Percentiles rank a stretch among this genome's conserved stretches.
phyloP scores from a whole-genome alignment of 2,113 vertebrate species.

The Egretta garzetta region DNA sequence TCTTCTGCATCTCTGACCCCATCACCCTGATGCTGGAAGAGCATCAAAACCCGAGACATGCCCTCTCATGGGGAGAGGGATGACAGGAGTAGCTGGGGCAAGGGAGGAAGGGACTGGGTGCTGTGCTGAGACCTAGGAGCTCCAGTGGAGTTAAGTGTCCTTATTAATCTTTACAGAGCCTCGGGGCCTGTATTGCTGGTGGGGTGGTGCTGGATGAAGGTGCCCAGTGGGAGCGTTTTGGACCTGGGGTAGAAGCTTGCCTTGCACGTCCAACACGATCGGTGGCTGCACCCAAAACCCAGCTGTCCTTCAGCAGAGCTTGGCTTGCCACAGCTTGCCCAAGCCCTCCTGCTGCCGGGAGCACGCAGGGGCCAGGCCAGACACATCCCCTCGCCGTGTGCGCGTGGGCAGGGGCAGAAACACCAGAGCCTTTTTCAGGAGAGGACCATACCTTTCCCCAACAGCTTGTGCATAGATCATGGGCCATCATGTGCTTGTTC shows the following conservation, averaged over 20 bases:
- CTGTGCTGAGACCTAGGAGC: background rate
- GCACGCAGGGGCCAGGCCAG: background rate
- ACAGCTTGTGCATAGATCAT: no score
- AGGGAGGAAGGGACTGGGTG: background rate
- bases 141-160: background rate
- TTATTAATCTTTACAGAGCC: background rate
- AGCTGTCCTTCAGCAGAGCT: background rate
- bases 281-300: background rate
- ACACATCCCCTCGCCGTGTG: accelerated
- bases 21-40: background rate
- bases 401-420: background rate
- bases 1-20: background rate
- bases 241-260: background rate
- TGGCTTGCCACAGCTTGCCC: background rate
- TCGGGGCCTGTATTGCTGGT: background rate
- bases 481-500: background rate
- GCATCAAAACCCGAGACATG: background rate
- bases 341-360: background rate
- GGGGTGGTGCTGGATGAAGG: background rate
- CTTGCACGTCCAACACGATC: background rate
- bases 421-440: background rate
- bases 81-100: background rate
- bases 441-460: background rate
- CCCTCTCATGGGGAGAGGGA: background rate
- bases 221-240: background rate